phyloP scores from a whole-genome alignment of 2,113 vertebrate species.

The Oryctolagus cuniculus region mOryCun1.1 NC_091453.1:106576501-106577000 shows the following conservation, averaged over 20 bases:
- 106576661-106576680: background rate
- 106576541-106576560: background rate
- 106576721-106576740: background rate
- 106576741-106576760: background rate
- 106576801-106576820: background rate
- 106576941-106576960: background rate
- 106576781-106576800: background rate
- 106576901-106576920: background rate
- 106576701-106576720: background rate
- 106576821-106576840: background rate
- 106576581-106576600: background rate
- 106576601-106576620: background rate
- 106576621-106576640: background rate
- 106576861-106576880: background rate
- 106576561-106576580: background rate
- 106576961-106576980: constrained; percentile 30
- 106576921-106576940: background rate
- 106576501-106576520: background rate
- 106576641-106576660: background rate
- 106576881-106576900: background rate
- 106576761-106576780: background rate
- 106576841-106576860: constrained; percentile 21
- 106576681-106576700: background rate
- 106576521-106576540: constrained; percentile 44
- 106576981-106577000: background rate